Evolutionary conservation across 1,140 invertebrate genomes (phyloP).

Genomic region (Panulirus ornatus): DNA sequence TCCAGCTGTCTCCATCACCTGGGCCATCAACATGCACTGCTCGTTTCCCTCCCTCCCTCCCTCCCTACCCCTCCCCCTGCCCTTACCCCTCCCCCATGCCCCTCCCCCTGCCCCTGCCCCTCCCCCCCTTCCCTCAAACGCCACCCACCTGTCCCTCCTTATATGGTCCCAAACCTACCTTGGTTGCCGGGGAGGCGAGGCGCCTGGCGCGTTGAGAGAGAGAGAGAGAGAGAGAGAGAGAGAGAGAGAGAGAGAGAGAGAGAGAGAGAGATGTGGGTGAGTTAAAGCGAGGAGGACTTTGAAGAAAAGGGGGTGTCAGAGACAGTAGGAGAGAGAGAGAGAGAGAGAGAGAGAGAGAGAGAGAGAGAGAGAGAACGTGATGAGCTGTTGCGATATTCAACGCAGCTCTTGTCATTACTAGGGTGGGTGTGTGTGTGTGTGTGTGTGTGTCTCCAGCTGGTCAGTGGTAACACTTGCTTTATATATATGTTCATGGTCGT

Average conservation of each 20-base stretch:
- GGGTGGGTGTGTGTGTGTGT: too few species aligned
- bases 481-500: too few species aligned
- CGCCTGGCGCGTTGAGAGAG: too few species aligned
- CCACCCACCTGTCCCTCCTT: neutral
- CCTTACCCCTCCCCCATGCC: neutral
- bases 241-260: constrained; percentile 11
- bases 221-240: neutral
- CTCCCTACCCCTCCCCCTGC: neutral
- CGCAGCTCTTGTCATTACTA: too few species aligned
- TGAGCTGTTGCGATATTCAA: too few species aligned
- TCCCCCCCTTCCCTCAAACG: too few species aligned
- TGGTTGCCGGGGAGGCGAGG: too few species aligned
- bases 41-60: neutral
- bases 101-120: neutral
- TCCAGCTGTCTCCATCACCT: neutral
- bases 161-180: neutral
- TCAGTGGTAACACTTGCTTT: too few species aligned
- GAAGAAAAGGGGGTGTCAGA: too few species aligned
- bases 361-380: neutral
- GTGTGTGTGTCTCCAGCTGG: too few species aligned
- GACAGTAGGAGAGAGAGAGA: neutral
- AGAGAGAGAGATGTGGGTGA: too few species aligned
- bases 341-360: too few species aligned
- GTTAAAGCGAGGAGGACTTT: neutral
- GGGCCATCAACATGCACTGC: neutral